Evolutionary conservation across 2,113 vertebrate genomes (phyloP).

Genomic region (Neotragus pygmaeus): DNA sequence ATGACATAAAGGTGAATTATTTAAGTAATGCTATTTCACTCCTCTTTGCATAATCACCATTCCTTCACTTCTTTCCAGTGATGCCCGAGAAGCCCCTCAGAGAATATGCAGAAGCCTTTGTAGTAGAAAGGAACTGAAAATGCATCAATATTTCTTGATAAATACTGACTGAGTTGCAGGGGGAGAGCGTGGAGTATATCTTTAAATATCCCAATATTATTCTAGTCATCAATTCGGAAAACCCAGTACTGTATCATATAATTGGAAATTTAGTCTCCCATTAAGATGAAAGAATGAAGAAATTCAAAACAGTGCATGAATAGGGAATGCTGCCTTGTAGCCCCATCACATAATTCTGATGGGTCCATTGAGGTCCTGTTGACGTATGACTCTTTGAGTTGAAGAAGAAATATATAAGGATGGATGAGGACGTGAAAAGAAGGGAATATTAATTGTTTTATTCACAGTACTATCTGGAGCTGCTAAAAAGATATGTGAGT

Average conservation of each 20-base stretch:
- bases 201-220: background rate
- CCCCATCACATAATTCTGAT: background rate
- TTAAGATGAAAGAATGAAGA: background rate
- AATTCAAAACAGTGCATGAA: background rate
- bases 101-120: constrained; percentile 56
- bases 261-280: background rate
- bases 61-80: constrained; percentile 12
- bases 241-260: background rate
- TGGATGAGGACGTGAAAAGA: background rate
- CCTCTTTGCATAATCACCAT: constrained; percentile 25
- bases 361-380: background rate
- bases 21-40: constrained; percentile 58
- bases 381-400: background rate
- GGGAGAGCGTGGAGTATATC: background rate
- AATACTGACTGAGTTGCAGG: background rate
- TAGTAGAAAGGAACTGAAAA: constrained; percentile 49
- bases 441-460: background rate
- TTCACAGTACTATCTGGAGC: background rate
- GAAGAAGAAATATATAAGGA: background rate
- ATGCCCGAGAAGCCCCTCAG: constrained; percentile 33
- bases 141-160: constrained; percentile 11
- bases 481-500: background rate
- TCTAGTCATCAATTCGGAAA: background rate
- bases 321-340: background rate
- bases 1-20: constrained; percentile 58